Conservation (phyloP, 2,113 vertebrate species). For the Pungitius pungitius region DNA sequence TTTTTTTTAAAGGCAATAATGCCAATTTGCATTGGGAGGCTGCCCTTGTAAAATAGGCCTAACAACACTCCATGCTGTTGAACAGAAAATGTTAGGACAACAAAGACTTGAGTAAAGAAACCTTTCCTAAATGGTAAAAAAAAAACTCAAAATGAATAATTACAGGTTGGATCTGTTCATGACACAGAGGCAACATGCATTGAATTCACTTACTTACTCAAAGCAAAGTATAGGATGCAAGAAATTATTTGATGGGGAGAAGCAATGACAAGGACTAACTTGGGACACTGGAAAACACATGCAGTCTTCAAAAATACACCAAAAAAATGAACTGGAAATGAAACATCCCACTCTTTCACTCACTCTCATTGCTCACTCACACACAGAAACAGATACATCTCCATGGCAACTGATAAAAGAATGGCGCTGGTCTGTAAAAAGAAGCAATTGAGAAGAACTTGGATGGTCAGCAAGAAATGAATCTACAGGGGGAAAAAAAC, state of each 20-base stretch:
- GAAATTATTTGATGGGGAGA: background rate
- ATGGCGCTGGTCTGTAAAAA: conserved; percentile 53
- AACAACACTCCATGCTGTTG: background rate
- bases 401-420: conserved; percentile 81
- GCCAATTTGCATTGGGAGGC: no score
- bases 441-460: conserved; percentile 46
- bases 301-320: conserved; percentile 21
- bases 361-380: conserved; percentile 46
- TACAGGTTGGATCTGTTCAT: conserved; percentile 2
- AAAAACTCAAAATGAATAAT: conserved; percentile 21
- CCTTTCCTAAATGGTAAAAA: conserved; percentile 4
- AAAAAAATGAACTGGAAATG: conserved; percentile 61
- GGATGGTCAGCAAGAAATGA: conserved; percentile 31
- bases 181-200: background rate
- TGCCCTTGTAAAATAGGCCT: no score
- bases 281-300: conserved; percentile 18
- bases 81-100: background rate
- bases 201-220: background rate
- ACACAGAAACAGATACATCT: conserved; percentile 56
- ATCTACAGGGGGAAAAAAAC: background rate
- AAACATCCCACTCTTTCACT: conserved; percentile 57
- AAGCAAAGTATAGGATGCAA: background rate
- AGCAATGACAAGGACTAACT: conserved; percentile 17
- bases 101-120: background rate
- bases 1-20: no score